Evolutionary conservation across 2,113 vertebrate species (phyloP).

Genomic region (Excalfactoria chinensis): DNA sequence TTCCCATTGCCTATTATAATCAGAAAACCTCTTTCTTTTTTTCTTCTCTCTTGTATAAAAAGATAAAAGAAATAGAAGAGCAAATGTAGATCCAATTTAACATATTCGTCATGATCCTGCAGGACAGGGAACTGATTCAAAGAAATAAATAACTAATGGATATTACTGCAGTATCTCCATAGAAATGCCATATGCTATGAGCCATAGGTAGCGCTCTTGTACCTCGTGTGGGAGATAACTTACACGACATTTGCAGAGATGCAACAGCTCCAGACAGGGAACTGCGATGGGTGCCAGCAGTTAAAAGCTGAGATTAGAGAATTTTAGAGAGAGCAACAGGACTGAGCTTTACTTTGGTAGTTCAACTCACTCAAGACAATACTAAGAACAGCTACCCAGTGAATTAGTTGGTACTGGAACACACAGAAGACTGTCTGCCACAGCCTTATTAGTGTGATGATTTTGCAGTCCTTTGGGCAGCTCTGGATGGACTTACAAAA

Average conservation of each 20-base stretch:
- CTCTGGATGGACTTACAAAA: conserved; percentile 58
- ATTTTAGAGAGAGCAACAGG: conserved; percentile 32
- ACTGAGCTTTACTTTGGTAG: background rate
- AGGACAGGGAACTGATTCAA: background rate
- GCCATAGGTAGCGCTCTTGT: background rate
- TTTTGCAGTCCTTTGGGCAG: conserved; percentile 45
- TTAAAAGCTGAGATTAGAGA: background rate
- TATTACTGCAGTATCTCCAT: background rate
- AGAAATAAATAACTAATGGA: background rate
- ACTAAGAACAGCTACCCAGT: conserved; percentile 12
- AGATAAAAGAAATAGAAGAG: background rate
- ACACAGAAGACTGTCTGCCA: conserved; percentile 48
- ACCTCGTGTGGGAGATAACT: background rate
- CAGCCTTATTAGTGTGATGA: conserved; percentile 8
- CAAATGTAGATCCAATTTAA: background rate
- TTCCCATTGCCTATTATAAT: background rate
- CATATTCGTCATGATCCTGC: background rate
- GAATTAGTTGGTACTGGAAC: conserved; percentile 43
- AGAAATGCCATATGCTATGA: background rate
- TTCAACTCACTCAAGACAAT: conserved; percentile 3
- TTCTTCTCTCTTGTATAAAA: background rate
- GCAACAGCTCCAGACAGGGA: background rate
- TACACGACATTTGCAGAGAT: background rate
- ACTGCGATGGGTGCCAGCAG: background rate
- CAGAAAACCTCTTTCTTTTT: background rate